Evolutionary conservation across 2,888 invertebrate genomes (phyloP).

Genomic region (Pimpla rufipes): DNA sequence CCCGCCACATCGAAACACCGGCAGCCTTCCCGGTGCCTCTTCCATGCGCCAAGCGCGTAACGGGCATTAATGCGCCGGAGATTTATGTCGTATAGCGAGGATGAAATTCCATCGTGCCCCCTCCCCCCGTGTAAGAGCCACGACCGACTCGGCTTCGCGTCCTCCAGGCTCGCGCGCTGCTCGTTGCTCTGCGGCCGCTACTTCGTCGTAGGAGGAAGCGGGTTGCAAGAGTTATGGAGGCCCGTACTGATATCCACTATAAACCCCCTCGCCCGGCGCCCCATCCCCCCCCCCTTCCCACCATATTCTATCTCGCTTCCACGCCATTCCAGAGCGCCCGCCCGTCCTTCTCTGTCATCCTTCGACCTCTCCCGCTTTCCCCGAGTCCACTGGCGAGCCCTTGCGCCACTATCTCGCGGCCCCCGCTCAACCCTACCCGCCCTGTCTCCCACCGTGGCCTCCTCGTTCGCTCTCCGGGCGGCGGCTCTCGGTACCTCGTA

Average conservation of each 20-base stretch:
- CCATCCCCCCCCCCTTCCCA: slow-evolving; percentile 19
- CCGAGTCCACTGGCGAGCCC: slow-evolving; percentile 3
- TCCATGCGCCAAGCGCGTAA: slow-evolving; percentile 68
- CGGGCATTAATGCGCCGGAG: slow-evolving; percentile 82
- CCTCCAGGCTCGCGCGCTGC: slow-evolving; percentile 42
- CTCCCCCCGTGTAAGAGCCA: slow-evolving; percentile 68
- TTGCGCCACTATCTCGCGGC: slow-evolving; percentile 43
- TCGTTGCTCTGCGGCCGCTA: slow-evolving; percentile 47
- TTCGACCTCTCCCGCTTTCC: slow-evolving; percentile 42
- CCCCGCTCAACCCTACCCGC: slow-evolving; percentile 21
- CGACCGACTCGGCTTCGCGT: slow-evolving; percentile 41
- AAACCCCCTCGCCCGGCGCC: slow-evolving; percentile 71
- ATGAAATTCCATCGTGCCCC: slow-evolving; percentile 82
- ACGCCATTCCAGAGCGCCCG: slow-evolving; percentile 24
- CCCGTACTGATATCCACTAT: slow-evolving; percentile 78
- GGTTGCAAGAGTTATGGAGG: slow-evolving; percentile 66
- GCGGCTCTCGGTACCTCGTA: slow-evolving; percentile 70
- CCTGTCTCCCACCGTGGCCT: slow-evolving; percentile 22
- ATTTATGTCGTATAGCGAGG: slow-evolving; percentile 81
- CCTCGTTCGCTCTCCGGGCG: slow-evolving; percentile 32
- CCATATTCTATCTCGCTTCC: slow-evolving; percentile 20
- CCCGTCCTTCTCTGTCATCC: slow-evolving; percentile 29
- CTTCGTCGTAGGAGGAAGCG: slow-evolving; percentile 53
- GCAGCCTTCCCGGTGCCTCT: slow-evolving; percentile 29
- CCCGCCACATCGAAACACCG: slow-evolving; percentile 69